Evolutionary conservation across 2,113 vertebrate species (phyloP), one percentile per base, ranked within the genome.

Genomic region (Bambusicola thoracicus): DNA sequence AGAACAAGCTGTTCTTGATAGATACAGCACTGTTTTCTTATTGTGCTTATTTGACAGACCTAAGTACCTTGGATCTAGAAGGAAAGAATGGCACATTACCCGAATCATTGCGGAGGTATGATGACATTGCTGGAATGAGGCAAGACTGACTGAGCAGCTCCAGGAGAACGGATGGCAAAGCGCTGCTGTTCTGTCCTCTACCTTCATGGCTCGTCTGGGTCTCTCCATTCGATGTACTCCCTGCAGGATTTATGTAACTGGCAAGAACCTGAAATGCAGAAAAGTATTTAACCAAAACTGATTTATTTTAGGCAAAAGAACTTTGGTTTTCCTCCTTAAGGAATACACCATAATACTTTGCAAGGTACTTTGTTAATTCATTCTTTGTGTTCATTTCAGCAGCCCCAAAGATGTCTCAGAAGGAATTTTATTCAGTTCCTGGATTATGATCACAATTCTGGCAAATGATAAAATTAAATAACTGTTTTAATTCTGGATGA

Each of bases 121-220:
- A 99, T 1, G 99, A 99, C 99, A 99, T 99, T 70, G 99, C 99
- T 7, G 99, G 99, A 97, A 99, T 99, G 93, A 99, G 99, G 96
- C 99, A 99, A 81, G 99, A 99, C 59, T 99, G 99, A 94, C 98
- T 99, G 87, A 99, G 98, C 6, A 99, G 98, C 94, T 99, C 99
- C 14, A 99, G 98, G 29, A 99, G 98, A 56, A 99, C 98, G 0
- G 98, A 97, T 11, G 99, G 99, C 82, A 99, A 98, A 5, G 99
- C 99, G 1, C 97, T 98, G 93, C 98, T 99, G 97, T 99, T 99
- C 79, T 99, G 98, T 67, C 98, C 97, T 95, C 98, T 97, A 46
- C 97, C 97, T 85, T 99, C 99, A 14, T 94, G 97, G 87, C 97
- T 97, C 6, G 97, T 81, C 29, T 97, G 98, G 38, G 95, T 90